Conservation (phyloP, 1,140 invertebrate genomes). For the Augochlora pura region DNA sequence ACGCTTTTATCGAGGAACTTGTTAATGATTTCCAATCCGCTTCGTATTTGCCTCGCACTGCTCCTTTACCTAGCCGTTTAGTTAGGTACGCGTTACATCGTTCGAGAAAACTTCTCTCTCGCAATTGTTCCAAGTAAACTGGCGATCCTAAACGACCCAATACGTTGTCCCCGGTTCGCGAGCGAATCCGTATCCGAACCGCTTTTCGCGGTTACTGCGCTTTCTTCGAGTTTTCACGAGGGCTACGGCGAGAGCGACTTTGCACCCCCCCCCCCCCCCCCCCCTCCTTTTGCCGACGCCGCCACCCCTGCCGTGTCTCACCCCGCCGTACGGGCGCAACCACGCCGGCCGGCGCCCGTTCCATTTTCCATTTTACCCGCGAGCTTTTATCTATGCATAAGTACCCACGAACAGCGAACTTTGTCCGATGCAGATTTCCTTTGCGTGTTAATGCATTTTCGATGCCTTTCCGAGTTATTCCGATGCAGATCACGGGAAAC, state of each 20-base stretch:
- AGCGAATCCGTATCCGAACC: background rate
- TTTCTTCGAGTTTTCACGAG: conserved; percentile 21
- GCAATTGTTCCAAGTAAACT: background rate
- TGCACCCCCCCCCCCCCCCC: no score
- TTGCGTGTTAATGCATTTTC: conserved; percentile 58
- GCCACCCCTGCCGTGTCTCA: no score
- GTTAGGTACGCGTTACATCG: no score
- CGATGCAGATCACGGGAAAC: conserved; percentile 9
- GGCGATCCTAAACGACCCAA: background rate
- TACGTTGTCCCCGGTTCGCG: background rate
- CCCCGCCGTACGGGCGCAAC: background rate
- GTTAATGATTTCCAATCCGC: no score
- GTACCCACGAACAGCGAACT: conserved; percentile 41
- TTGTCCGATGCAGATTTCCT: conserved; percentile 58
- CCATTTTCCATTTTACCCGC: conserved; percentile 15
- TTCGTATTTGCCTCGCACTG: no score
- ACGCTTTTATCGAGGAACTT: no score
- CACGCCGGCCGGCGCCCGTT: background rate
- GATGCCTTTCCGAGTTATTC: conserved; percentile 42
- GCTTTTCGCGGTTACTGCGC: conserved; percentile 4
- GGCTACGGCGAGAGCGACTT: background rate
- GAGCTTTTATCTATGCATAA: conserved; percentile 30
- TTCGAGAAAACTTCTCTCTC: no score
- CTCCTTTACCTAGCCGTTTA: no score
- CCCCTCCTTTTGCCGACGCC: no score